phyloP scores from a whole-genome alignment of 2,797 vertebrate species.

The Sebastes reedi region DNA sequence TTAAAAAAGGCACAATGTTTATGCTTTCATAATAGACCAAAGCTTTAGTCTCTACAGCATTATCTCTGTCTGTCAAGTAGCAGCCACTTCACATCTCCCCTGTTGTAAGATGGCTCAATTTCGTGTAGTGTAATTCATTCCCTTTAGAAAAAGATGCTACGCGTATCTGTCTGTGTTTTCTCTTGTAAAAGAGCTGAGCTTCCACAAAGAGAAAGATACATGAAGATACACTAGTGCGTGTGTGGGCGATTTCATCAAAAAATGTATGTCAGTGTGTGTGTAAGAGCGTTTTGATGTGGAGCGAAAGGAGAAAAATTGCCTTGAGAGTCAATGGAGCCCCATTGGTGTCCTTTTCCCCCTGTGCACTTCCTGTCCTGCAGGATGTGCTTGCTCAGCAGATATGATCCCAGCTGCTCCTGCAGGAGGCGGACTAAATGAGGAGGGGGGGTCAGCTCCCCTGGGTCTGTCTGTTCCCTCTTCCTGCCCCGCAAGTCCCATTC shows the following conservation, averaged over 20 bases:
- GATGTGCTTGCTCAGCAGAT: constrained; percentile 71
- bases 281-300: background rate
- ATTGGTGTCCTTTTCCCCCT: constrained; percentile 23
- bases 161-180: constrained; percentile 17
- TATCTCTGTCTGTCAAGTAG: background rate
- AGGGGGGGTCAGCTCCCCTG: constrained; percentile 74
- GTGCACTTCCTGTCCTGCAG: constrained; percentile 55
- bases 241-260: background rate
- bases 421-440: constrained; percentile 62
- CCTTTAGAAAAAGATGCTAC: constrained; percentile 11
- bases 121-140: background rate
- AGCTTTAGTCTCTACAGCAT: background rate
- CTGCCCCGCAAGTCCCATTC: constrained; percentile 40
- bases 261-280: constrained; percentile 16
- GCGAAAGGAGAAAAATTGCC: background rate
- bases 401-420: constrained; percentile 67
- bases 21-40: background rate
- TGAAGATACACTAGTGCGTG: background rate
- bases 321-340: constrained; percentile 12
- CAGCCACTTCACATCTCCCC: background rate
- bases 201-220: constrained; percentile 13
- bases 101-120: constrained; percentile 17
- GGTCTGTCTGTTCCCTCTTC: constrained; percentile 60
- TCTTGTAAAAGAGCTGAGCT: constrained; percentile 11
- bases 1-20: background rate